Percentiles rank a stretch among this genome's conserved stretches.
phyloP scores from a whole-genome alignment of 1,140 invertebrate species.

The Cyphomyrmex costatus region DNA sequence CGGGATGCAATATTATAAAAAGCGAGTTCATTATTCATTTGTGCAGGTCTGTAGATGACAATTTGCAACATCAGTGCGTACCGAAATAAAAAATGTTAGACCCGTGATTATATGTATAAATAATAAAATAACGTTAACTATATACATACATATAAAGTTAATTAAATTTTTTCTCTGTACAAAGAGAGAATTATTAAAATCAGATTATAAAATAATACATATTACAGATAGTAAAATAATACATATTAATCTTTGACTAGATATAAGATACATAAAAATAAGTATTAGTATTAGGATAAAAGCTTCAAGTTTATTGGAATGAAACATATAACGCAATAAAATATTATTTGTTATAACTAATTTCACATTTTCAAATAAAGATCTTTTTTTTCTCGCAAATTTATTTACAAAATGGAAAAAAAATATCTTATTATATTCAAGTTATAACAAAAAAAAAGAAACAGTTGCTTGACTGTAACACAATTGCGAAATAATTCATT shows the following conservation, averaged over 20 bases:
- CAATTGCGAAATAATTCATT: constrained; percentile 13
- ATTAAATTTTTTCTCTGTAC: neutral
- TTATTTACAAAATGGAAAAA: constrained; percentile 72
- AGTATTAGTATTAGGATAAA: constrained; percentile 17
- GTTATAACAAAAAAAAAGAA: neutral
- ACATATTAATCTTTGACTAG: neutral
- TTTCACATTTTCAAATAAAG: constrained; percentile 38
- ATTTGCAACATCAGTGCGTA: neutral
- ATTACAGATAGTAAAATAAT: neutral
- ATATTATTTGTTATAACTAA: constrained; percentile 55
- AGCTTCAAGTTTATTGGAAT: constrained; percentile 76
- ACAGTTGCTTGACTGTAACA: neutral
- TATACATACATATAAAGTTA: neutral
- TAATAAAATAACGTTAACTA: neutral
- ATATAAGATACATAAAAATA: neutral
- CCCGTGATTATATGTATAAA: no score
- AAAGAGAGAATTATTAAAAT: no score
- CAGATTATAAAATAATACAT: no score
- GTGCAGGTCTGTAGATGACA: neutral
- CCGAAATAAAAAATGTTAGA: neutral
- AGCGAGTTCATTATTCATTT: neutral
- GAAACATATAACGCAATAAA: constrained; percentile 75
- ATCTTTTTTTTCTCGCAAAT: constrained; percentile 50
- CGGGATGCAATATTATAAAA: no score
- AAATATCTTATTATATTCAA: constrained; percentile 25